phyloP scores from a whole-genome alignment of 2,888 invertebrate genomes.

The Matsumyia berberina region DNA sequence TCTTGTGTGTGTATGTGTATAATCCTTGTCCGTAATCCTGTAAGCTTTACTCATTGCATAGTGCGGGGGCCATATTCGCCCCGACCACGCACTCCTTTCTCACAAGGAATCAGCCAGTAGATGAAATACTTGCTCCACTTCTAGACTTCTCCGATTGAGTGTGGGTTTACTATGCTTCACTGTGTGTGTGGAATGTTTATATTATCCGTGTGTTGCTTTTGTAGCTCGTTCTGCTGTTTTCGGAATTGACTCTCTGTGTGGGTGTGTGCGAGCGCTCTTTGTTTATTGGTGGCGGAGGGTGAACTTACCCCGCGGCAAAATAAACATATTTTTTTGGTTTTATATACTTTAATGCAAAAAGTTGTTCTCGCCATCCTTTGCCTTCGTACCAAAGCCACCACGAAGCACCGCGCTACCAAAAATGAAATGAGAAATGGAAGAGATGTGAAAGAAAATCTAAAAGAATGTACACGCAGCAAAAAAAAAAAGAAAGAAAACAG shows the following conservation, averaged over 20 bases:
- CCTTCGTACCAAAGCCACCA: conserved; percentile 26
- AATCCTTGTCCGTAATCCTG: conserved; percentile 59
- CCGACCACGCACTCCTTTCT: conserved; percentile 38
- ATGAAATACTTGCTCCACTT: conserved; percentile 45
- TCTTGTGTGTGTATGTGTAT: conserved; percentile 33
- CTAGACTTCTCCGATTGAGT: conserved; percentile 44
- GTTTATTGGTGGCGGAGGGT: conserved; percentile 60
- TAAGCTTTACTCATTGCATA: conserved; percentile 67
- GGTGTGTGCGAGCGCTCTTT: conserved; percentile 44
- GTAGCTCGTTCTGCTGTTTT: conserved; percentile 26
- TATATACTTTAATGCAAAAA: conserved; percentile 59
- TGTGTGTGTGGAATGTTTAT: conserved; percentile 36
- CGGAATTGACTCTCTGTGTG: conserved; percentile 46
- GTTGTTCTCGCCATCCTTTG: conserved; percentile 23
- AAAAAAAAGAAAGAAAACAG: conserved; percentile 10
- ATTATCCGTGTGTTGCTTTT: conserved; percentile 51
- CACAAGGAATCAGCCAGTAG: conserved; percentile 42
- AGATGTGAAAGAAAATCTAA: conserved; percentile 29
- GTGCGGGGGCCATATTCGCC: too few species aligned
- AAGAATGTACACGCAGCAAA: conserved; percentile 15
- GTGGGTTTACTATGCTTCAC: conserved; percentile 2
- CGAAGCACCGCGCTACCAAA: conserved; percentile 31
- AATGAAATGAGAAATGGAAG: conserved; percentile 39
- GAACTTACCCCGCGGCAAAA: conserved; percentile 61
- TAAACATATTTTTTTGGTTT: conserved; percentile 60